A percentile compares a stretch with the other conserved stretches of the same genome.
Conservation (phyloP, 2,113 vertebrate species). For the Erinaceus europaeus region DNA sequence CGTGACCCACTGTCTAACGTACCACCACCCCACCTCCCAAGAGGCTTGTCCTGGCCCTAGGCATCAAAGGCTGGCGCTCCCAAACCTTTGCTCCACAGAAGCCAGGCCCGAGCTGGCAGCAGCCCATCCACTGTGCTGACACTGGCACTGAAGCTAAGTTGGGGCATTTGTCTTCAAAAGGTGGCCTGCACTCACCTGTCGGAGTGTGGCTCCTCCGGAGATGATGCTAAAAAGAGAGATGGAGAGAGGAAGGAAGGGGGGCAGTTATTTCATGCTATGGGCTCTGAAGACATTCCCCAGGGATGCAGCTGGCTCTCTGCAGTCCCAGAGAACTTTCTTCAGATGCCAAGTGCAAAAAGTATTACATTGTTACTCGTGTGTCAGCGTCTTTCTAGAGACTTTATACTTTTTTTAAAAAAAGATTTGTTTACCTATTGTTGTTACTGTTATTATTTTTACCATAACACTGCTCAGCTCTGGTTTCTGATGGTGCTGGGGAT, state of each 20-base stretch:
- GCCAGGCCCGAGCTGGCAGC: neutral
- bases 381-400: no score
- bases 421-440: no score
- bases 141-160: no score
- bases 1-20: no score
- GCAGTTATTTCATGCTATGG: neutral
- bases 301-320: neutral
- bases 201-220: constrained; percentile 71
- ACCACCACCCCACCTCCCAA: constrained; percentile 30
- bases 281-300: neutral
- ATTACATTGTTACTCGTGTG: neutral
- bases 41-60: neutral
- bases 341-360: neutral
- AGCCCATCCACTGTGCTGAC: neutral
- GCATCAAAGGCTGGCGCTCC: neutral
- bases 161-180: constrained; percentile 7
- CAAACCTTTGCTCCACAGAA: neutral
- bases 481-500: no score
- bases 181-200: constrained; percentile 70
- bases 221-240: constrained; percentile 61
- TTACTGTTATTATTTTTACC: no score
- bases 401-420: no score
- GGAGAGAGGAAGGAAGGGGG: no score
- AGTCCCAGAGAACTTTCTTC: neutral
- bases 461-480: no score